phyloP scores from a whole-genome alignment of 2,113 vertebrate species.

The Aleadryas rufinucha region DNA sequence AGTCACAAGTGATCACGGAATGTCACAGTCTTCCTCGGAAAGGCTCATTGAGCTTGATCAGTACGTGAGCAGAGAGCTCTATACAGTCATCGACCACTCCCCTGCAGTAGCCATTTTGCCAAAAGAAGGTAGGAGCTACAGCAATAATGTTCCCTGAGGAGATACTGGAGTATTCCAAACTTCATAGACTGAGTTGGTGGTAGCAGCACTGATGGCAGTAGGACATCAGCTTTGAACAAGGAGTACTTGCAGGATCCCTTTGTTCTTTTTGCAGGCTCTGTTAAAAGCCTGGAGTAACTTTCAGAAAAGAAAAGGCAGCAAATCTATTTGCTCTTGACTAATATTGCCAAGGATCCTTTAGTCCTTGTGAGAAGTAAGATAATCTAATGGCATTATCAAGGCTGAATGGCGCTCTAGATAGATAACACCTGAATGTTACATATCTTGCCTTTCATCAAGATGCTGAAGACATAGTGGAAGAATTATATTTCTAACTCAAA shows the following conservation, averaged over 20 bases:
- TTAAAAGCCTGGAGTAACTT: neutral
- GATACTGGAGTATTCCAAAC: neutral
- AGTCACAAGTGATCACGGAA: slow-evolving; percentile 91
- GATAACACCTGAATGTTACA: neutral
- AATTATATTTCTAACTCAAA: neutral
- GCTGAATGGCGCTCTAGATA: neutral
- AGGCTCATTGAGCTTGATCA: slow-evolving; percentile 85
- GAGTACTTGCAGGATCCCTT: neutral
- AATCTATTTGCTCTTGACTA: neutral
- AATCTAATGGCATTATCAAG: neutral
- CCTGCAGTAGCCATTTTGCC: slow-evolving; percentile 86
- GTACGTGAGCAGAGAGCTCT: slow-evolving; percentile 81
- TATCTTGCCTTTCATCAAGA: slow-evolving; percentile 5
- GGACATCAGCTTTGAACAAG: neutral
- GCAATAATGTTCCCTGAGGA: neutral
- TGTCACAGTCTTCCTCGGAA: slow-evolving; percentile 82
- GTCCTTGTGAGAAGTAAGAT: neutral
- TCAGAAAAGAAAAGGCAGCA: neutral
- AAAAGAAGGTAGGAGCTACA: slow-evolving; percentile 78
- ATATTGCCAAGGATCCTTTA: neutral
- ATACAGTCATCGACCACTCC: slow-evolving; percentile 83
- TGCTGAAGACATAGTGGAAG: neutral
- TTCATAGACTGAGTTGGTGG: neutral
- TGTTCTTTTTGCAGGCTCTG: neutral
- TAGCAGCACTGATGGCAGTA: neutral